phyloP scores from a whole-genome alignment of 2,113 vertebrate species.

The Hyperoodon ampullatus region DNA sequence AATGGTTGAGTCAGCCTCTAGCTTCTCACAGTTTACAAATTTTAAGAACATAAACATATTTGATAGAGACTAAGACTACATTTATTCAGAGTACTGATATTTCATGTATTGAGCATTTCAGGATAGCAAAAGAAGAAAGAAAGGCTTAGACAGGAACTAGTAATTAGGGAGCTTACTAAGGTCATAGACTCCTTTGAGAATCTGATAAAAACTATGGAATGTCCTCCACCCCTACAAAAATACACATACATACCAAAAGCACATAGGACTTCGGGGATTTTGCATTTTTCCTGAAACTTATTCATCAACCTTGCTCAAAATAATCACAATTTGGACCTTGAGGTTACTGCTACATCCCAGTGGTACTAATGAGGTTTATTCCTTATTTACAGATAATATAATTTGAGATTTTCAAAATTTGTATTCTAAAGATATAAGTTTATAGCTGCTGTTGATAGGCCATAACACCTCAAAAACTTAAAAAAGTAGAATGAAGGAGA shows the following conservation, averaged over 20 bases:
- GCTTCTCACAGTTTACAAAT: not conserved
- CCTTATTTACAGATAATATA: not conserved
- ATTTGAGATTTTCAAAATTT: not conserved
- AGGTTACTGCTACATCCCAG: not conserved
- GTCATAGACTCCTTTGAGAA: not conserved
- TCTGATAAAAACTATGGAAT: not conserved
- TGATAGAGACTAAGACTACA: not conserved
- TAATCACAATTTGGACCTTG: not conserved
- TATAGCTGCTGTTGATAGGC: not conserved
- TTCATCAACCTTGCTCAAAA: slow-evolving; percentile 5
- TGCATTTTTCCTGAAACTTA: not conserved
- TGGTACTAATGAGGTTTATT: not conserved
- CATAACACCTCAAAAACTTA: not conserved
- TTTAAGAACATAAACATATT: slow-evolving; percentile 34
- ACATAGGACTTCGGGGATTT: not conserved
- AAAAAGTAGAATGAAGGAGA: not conserved
- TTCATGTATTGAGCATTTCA: not conserved
- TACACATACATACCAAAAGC: not conserved
- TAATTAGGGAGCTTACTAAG: not conserved
- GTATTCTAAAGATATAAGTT: not conserved
- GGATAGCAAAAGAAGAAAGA: not conserved
- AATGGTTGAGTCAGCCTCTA: not conserved
- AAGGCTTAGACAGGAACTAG: not conserved
- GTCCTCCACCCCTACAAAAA: not conserved
- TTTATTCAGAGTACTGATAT: not conserved